Conservation (phyloP, 2,113 vertebrate genomes). For the Chascanopsetta lugubris region DNA sequence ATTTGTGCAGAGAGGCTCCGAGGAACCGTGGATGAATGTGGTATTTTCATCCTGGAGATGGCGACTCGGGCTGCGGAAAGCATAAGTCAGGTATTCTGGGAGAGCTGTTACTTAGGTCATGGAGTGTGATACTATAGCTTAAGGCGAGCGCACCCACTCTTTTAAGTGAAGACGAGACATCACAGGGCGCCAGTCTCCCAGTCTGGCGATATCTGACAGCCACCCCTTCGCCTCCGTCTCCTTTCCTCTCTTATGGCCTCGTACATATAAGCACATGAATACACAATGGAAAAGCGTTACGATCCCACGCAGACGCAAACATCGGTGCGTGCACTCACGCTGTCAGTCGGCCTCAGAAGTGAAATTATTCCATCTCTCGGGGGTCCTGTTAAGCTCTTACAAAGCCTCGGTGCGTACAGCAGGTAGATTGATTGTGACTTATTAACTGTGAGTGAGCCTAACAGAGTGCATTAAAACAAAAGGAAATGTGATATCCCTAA, state of each 20-base stretch:
- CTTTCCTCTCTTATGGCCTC: conserved; percentile 55
- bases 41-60: conserved; percentile 39
- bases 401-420: conserved; percentile 76
- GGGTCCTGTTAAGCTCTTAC: conserved; percentile 80
- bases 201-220: conserved; percentile 57
- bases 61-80: conserved; percentile 39
- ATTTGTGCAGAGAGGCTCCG: conserved; percentile 13
- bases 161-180: conserved; percentile 64
- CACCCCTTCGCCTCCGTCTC: conserved; percentile 51
- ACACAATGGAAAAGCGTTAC: conserved; percentile 62
- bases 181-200: conserved; percentile 36
- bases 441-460: conserved; percentile 81
- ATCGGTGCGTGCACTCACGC: conserved; percentile 60
- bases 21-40: conserved; percentile 7
- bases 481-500: conserved; percentile 80
- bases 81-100: conserved; percentile 49
- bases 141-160: conserved; percentile 50
- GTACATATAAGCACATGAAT: conserved; percentile 61
- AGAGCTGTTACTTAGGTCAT: conserved; percentile 64
- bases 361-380: conserved; percentile 78
- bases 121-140: conserved; percentile 65
- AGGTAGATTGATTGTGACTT: conserved; percentile 82
- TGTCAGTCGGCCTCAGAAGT: conserved; percentile 75
- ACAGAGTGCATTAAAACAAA: conserved; percentile 82
- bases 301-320: conserved; percentile 71